These are phyloP conservation scores for Thumatha senex DNA, from an alignment of 2,888 invertebrate genomes.

Conservation along the genomic window DNA sequence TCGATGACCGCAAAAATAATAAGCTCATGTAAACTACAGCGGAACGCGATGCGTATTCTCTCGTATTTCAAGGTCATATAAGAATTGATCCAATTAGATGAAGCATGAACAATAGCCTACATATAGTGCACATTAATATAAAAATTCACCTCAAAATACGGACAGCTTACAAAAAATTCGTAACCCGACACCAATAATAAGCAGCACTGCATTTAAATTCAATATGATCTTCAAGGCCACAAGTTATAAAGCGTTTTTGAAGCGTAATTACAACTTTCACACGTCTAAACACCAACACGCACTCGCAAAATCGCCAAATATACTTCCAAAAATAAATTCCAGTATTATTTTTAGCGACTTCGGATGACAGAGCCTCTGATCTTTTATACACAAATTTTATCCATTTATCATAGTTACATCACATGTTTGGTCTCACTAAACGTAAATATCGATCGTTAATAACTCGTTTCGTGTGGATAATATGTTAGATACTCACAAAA, in stretches of 20 bases:
- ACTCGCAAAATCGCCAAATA: constrained; percentile 74
- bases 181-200: constrained; percentile 27
- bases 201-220: constrained; percentile 21
- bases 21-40: constrained; percentile 6
- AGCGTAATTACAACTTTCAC: constrained; percentile 68
- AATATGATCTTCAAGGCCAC: constrained; percentile 57
- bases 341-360: constrained; percentile 72
- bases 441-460: constrained; percentile 57
- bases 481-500: constrained; percentile 71
- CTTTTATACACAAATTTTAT: constrained; percentile 55
- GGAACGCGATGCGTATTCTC: constrained; percentile 38
- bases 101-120: constrained; percentile 5
- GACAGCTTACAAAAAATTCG: constrained; percentile 19
- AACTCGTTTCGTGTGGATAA: constrained; percentile 51
- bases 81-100: constrained; percentile 41
- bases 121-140: constrained; percentile 1
- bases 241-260: constrained; percentile 37
- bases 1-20: constrained; percentile 12
- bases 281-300: constrained; percentile 62
- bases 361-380: constrained; percentile 61
- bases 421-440: constrained; percentile 51
- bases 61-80: constrained; percentile 33
- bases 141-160: not conserved
- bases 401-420: constrained; percentile 42
- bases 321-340: constrained; percentile 71